These are phyloP conservation scores for Chromobotia macracanthus DNA, from an alignment of 2,797 vertebrate species.

Conservation along the genomic window DNA sequence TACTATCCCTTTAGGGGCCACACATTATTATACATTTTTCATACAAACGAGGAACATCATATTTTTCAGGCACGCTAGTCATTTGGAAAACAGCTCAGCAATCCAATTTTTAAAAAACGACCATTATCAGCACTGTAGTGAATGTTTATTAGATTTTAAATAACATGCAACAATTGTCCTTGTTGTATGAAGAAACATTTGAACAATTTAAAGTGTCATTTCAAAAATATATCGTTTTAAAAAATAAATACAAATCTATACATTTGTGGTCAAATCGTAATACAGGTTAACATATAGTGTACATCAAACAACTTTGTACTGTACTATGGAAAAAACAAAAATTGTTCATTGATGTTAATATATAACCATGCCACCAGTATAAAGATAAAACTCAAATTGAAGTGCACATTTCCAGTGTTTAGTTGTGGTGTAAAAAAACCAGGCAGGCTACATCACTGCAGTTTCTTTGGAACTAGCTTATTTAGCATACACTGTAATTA, in stretches of 20 bases:
- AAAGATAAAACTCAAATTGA: conserved; percentile 40
- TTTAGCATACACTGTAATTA: conserved; percentile 15
- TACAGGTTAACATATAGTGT: conserved; percentile 60
- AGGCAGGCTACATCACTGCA: conserved; percentile 14
- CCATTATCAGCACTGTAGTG: neutral
- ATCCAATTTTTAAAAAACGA: too few species aligned
- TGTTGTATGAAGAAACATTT: conserved; percentile 1
- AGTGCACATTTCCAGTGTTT: conserved; percentile 29
- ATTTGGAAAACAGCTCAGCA: too few species aligned
- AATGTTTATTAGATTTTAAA: conserved; percentile 42
- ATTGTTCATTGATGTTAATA: neutral
- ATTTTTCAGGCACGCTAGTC: too few species aligned
- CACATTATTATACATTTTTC: too few species aligned
- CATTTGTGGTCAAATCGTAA: conserved; percentile 76
- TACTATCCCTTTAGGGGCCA: too few species aligned
- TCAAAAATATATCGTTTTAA: conserved; percentile 74
- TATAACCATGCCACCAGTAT: conserved; percentile 35
- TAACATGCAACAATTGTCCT: conserved; percentile 28
- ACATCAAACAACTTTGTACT: neutral
- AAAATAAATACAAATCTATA: conserved; percentile 78
- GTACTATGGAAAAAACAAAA: neutral
- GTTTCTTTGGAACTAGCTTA: conserved; percentile 37
- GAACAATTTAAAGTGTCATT: conserved; percentile 63
- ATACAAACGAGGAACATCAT: too few species aligned
- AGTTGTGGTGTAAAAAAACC: neutral